These are phyloP conservation scores for Dryococelus australis DNA, from an alignment of 2,888 invertebrate species.

Conservation along the genomic window DNA sequence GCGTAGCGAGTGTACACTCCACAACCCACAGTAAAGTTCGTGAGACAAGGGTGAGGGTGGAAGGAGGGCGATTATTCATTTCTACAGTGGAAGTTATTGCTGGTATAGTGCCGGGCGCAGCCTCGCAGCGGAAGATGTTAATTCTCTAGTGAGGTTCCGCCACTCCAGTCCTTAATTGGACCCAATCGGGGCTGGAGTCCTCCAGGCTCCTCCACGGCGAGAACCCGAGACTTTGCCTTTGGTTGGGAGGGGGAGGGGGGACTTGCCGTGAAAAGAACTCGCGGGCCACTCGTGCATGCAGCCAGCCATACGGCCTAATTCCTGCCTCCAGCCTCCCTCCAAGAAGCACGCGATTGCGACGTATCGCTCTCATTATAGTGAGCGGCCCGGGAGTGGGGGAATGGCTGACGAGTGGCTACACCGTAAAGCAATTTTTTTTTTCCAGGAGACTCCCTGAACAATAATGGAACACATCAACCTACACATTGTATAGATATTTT, in stretches of 20 bases:
- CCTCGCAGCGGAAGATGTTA: not conserved
- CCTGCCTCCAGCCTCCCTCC: not conserved
- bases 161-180: not conserved
- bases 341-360: not conserved
- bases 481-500: too few species aligned
- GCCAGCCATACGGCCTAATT: not conserved
- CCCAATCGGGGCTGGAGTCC: not conserved
- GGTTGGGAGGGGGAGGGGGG: not conserved
- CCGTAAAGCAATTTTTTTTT: too few species aligned
- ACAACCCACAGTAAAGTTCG: too few species aligned
- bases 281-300: not conserved
- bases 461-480: too few species aligned
- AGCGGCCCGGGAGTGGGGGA: not conserved
- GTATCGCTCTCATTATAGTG: not conserved
- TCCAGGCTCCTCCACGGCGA: not conserved
- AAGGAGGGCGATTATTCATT: too few species aligned
- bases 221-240: not conserved
- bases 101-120: not conserved
- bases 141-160: not conserved
- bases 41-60: too few species aligned
- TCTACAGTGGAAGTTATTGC: too few species aligned
- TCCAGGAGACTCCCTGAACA: too few species aligned
- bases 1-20: too few species aligned
- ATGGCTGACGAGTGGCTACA: not conserved
- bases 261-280: not conserved